Percentiles rank a stretch among this genome's conserved stretches.
phyloP scores from a whole-genome alignment of 1,140 invertebrate species.

The Oscheius sp. region DNA sequence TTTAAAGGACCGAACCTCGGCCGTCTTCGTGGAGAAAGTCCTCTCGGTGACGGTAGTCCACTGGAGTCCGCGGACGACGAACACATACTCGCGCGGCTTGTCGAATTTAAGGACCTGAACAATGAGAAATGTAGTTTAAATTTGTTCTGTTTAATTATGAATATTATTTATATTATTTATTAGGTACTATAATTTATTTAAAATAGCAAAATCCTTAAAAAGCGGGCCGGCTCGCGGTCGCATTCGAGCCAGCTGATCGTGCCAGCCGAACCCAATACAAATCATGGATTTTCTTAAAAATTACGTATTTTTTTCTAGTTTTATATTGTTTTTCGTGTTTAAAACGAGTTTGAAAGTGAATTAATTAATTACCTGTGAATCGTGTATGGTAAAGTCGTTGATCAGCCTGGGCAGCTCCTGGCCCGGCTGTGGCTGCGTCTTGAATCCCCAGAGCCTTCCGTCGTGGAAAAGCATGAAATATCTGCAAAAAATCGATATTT shows the following conservation, averaged over 20 bases:
- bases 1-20: constrained; percentile 37
- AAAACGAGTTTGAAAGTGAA: too few relatives aligned
- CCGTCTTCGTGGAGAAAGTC: constrained; percentile 89
- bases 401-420: constrained; percentile 75
- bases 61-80: constrained; percentile 91
- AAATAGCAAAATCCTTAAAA: too few relatives aligned
- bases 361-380: constrained; percentile 72
- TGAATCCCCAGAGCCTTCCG: constrained; percentile 88
- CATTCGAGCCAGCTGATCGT: too few relatives aligned
- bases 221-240: too few relatives aligned
- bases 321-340: too few relatives aligned
- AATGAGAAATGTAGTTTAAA: constrained; percentile 62
- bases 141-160: too few relatives aligned
- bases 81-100: constrained; percentile 89
- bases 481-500: constrained; percentile 61
- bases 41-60: constrained; percentile 97
- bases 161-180: too few relatives aligned
- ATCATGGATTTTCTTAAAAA: too few relatives aligned
- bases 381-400: constrained; percentile 97
- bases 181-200: too few relatives aligned
- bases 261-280: too few relatives aligned
- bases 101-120: too few relatives aligned
- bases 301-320: too few relatives aligned
- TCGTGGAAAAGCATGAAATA: constrained; percentile 92
- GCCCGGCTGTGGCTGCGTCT: constrained; percentile 81